These are phyloP conservation scores for Drosophila virilis DNA, from an alignment of 1,140 invertebrate genomes.

Conservation along the genomic window DNA sequence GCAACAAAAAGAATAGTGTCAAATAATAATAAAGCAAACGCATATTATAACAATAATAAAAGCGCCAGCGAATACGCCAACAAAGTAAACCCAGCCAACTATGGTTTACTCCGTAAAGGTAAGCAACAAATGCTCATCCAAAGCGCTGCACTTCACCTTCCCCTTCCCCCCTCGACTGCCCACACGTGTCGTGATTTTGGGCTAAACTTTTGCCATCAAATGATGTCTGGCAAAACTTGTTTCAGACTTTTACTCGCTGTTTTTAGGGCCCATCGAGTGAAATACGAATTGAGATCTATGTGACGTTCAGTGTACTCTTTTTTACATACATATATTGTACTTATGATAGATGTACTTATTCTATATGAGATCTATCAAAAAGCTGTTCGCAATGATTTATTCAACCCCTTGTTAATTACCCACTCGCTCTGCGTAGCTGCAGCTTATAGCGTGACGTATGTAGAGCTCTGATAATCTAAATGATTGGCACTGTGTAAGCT, in stretches of 20 bases:
- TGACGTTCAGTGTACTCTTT: not conserved
- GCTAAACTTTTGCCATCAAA: conserved; percentile 1
- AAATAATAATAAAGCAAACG: not conserved
- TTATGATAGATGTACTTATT: not conserved
- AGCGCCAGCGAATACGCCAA: conserved; percentile 23
- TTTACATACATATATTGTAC: not conserved
- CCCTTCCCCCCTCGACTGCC: not conserved
- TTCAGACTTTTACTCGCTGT: conserved; percentile 29
- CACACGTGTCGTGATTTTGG: not conserved
- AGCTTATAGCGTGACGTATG: conserved; percentile 17
- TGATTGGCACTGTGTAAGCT: not conserved
- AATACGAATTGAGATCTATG: not conserved
- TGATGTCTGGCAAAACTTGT: conserved; percentile 31
- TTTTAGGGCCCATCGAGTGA: not conserved
- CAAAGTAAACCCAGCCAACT: conserved; percentile 27
- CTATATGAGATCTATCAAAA: conserved; percentile 7
- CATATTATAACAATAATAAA: conserved; percentile 14
- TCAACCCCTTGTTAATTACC: conserved; percentile 14
- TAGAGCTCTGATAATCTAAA: conserved; percentile 4
- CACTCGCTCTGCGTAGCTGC: not conserved
- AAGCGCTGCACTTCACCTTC: not conserved
- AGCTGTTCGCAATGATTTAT: conserved; percentile 25
- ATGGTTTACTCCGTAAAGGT: conserved; percentile 77
- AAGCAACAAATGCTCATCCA: conserved; percentile 27
- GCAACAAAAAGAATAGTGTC: not conserved